Percentiles rank a stretch among this genome's conserved stretches.
Evolutionary conservation across 2,797 vertebrate species (phyloP).

Genomic region (Enteromius viviparus): DNA sequence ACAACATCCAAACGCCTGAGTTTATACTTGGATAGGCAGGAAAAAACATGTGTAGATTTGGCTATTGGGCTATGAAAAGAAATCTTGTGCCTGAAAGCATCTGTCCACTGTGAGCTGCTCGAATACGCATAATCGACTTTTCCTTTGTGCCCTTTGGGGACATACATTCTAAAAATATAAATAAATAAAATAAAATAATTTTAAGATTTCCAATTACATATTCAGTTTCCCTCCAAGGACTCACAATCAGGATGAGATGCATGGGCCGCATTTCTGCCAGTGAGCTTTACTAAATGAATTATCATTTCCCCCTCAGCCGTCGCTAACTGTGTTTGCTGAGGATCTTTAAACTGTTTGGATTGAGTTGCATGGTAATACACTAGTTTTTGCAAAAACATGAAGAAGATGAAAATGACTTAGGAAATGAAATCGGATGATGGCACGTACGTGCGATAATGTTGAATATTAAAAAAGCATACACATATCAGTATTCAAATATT

Average conservation of each 20-base stretch:
- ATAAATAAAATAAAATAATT: constrained; percentile 3
- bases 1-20: not conserved
- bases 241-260: constrained; percentile 23
- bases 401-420: constrained; percentile 6
- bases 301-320: constrained; percentile 17
- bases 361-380: constrained; percentile 35
- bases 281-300: constrained; percentile 35
- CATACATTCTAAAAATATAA: constrained; percentile 35
- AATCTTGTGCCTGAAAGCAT: constrained; percentile 29
- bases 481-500: not conserved
- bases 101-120: constrained; percentile 32
- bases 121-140: constrained; percentile 45
- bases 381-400: constrained; percentile 25
- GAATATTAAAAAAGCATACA: not conserved
- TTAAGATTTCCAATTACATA: constrained; percentile 45
- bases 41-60: constrained; percentile 1
- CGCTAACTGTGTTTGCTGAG: constrained; percentile 29
- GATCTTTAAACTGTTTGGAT: constrained; percentile 42
- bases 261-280: constrained; percentile 4
- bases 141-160: constrained; percentile 30
- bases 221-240: constrained; percentile 27
- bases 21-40: not conserved
- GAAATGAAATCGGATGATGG: not conserved
- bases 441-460: not conserved
- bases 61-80: constrained; percentile 25